Base-by-base conservation (phyloP, 2,113 vertebrate genomes). In the Panthera leo region DNA sequence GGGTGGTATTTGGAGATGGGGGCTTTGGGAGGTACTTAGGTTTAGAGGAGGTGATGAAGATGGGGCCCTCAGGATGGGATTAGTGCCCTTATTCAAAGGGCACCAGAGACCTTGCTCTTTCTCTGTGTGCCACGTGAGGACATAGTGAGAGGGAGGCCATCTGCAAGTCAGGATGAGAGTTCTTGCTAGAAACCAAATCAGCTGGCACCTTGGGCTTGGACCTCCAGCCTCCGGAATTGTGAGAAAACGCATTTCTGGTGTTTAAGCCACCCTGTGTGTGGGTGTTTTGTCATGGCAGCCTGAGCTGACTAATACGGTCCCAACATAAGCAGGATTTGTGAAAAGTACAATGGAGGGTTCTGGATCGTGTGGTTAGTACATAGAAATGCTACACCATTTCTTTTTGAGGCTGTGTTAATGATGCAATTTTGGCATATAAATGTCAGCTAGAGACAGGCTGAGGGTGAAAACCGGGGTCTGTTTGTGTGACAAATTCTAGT, bases 281-380 rank as follows among this genome's bases (percentile, higher is more conserved):
- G 48, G n/a, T 55, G n/a, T 53, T 82, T 93, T 85, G 18, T 85
- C 82, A 48, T 36, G n/a, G 42, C 13, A 87, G 3, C 90, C 8
- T 8, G 34, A 68, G 21, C 55, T n/a, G n/a, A 79, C 21, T 58
- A 9, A 85, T 65, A 25, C 0, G 39, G 51, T 80, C 91, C 39
- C 12, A 39, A n/a, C 61, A 51, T 61, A 89, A 95, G 93, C 71
- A n/a, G 76, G 97, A 84, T 55, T 93, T 36, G 10, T 93, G 83
- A 51, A 75, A 94, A 89, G 34, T 88, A 31, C 76, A 90, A 31
- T 11, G 29, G 45, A 58, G 63, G 70, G 80, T 95, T 97, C 86
- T 63, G 85, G 76, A 95, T 84, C 68, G 89, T 89, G 45, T 91
- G 61, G 88, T 98, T 97, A 94, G 16, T 90, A 36, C 82, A 34